Conservation (phyloP, 2,113 vertebrate species). For the Tachysurus fulvidraco region DNA sequence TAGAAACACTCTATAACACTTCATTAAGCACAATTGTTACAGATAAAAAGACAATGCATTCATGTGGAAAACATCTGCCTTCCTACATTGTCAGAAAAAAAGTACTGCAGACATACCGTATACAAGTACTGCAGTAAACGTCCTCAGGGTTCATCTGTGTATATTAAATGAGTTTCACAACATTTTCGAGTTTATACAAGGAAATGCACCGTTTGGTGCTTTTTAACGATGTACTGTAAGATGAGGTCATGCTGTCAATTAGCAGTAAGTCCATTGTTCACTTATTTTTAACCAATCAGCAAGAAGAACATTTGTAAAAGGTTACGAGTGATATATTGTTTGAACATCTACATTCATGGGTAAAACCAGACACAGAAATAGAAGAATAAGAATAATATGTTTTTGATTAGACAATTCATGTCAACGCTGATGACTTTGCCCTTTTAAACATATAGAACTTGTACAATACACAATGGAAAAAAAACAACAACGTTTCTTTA, state of each 20-base stretch:
- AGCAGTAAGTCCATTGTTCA: not conserved
- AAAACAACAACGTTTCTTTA: no score
- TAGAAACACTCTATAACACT: not conserved
- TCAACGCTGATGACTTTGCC: no score
- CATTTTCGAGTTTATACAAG: not conserved
- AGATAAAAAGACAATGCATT: not conserved
- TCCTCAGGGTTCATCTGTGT: not conserved
- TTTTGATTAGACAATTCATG: no score
- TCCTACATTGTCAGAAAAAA: not conserved
- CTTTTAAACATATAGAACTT: no score
- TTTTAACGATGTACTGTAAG: not conserved
- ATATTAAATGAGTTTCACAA: not conserved
- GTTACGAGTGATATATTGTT: not conserved
- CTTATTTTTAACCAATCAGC: not conserved
- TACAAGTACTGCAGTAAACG: not conserved
- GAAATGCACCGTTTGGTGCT: not conserved
- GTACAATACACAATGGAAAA: no score
- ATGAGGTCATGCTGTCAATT: not conserved
- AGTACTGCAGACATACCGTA: not conserved
- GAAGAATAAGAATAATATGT: not conserved
- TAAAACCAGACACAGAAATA: not conserved
- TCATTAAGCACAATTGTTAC: not conserved
- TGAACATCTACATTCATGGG: not conserved
- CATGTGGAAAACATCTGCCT: not conserved
- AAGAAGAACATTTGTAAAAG: not conserved